phyloP scores from a whole-genome alignment of 2,113 vertebrate species.

The Stegastes partitus region DNA sequence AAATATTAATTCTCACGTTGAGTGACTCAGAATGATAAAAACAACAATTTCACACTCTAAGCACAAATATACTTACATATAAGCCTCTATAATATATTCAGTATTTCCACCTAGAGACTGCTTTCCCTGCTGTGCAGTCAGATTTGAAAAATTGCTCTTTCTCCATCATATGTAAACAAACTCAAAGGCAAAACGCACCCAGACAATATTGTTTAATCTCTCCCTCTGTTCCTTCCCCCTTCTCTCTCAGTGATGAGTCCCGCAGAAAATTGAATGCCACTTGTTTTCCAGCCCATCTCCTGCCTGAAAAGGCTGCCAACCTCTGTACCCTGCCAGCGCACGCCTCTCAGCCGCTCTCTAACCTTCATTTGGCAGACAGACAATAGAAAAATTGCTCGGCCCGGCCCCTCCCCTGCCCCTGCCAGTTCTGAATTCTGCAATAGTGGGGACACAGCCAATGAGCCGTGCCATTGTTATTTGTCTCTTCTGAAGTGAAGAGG shows the following conservation, averaged over 20 bases:
- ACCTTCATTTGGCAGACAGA: constrained; percentile 77
- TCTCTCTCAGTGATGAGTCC: constrained; percentile 46
- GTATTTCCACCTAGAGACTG: constrained; percentile 31
- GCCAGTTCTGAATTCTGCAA: constrained; percentile 62
- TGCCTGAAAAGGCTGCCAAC: constrained; percentile 75
- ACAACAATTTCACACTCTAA: constrained; percentile 25
- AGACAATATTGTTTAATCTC: constrained; percentile 62
- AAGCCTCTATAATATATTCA: constrained; percentile 27
- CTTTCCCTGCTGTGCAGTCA: constrained; percentile 21
- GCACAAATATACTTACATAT: constrained; percentile 16
- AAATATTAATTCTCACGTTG: constrained; percentile 44
- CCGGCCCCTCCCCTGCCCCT: constrained; percentile 49
- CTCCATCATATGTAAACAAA: constrained; percentile 58
- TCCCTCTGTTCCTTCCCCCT: constrained; percentile 34
- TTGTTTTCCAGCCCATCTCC: constrained; percentile 74
- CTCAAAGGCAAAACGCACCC: constrained; percentile 43
- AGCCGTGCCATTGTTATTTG: constrained; percentile 65
- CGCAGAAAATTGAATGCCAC: constrained; percentile 73
- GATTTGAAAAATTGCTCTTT: constrained; percentile 51
- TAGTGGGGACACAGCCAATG: constrained; percentile 53
- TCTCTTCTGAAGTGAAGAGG: constrained; percentile 61
- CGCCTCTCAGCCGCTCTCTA: constrained; percentile 65
- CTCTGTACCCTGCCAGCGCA: constrained; percentile 66
- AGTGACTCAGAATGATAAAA: constrained; percentile 29
- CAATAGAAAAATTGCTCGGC: constrained; percentile 73